Evolutionary conservation across 2,888 invertebrate genomes (phyloP), one percentile per base, ranked within the genome.

Genomic region (Trichopria drosophilae): DNA sequence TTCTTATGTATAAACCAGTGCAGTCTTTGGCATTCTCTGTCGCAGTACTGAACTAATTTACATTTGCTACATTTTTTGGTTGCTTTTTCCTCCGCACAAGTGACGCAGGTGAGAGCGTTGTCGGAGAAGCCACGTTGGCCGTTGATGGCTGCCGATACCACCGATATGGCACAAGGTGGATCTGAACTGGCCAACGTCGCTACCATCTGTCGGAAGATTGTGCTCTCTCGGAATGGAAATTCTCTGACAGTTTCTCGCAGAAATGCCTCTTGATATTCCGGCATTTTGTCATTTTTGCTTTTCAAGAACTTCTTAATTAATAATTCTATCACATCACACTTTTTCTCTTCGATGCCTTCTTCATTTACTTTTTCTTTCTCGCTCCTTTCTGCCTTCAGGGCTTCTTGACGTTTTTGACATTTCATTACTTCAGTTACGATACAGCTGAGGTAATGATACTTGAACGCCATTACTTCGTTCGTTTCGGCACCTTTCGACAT

Each of bases 31-130:
- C 99, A 99, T 68, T 90, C 88, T 53, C 90, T 82, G 76, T 93
- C 90, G 77, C 98, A 99, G 73, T 99, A 99, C 71, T 90, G 87
- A 42, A 93, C 93, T 49, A 84, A 83, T 80, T 93, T 94, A 77
- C 98, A 99, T 72, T 91, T 91, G 7, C 94, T 88, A 76, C 98
- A 99, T 73, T 94, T 92, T 72, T 95, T 96, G 6, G 86, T 84
- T 0, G 94, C 92, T 61, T 89, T 87, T 64, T 92, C 90, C 66
- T 93, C 90, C 1, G 90, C 90, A 68, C 95, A 96, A 1, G 93
- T 88, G 49, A 85, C 84, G 73, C 96, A 95, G 41, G 84, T 81
- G 10, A 86, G 81, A 53, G 83, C 80, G 63, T 75, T 78, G 59
- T 84, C 82, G 10, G 83, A 81, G 73, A 92, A 91, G 0, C 87